phyloP scores from a whole-genome alignment of 2,113 vertebrate species.

The Ammodytes dubius region DNA sequence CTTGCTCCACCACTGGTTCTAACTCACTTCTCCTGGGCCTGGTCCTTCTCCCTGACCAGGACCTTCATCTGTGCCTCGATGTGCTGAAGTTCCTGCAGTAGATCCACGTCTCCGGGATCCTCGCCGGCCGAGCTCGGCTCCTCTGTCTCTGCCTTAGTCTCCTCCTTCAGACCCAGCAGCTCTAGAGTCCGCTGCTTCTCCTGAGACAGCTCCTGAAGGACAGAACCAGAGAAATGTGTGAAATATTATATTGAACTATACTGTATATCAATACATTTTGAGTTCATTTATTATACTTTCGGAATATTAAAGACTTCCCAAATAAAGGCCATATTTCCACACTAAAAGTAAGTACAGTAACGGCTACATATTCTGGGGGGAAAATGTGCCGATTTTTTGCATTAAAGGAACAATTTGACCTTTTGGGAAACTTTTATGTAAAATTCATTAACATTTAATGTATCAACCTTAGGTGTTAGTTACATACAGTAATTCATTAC shows the following conservation, averaged over 20 bases:
- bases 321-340: not conserved
- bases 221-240: rapidly evolving
- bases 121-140: conserved; percentile 18
- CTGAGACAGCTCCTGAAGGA: conserved; percentile 90
- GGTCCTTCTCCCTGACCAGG: conserved; percentile 91
- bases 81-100: conserved; percentile 89
- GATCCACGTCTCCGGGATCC: conserved; percentile 68
- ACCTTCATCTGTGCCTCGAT: conserved; percentile 95
- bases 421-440: not conserved
- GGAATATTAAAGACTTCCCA: not conserved
- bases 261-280: not conserved
- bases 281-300: not conserved
- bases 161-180: conserved; percentile 86
- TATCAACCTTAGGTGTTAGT: not conserved
- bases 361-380: not conserved
- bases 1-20: not conserved
- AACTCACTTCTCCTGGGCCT: conserved; percentile 91
- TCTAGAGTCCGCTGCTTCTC: conserved; percentile 94
- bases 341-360: not conserved
- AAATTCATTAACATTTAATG: too few relatives aligned
- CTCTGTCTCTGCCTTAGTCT: conserved; percentile 10
- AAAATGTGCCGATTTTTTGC: not conserved
- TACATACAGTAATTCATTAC: not conserved
- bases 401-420: not conserved
- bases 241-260: not conserved